Conservation (phyloP, 2,797 vertebrate species). For the Glossophaga mutica region DNA sequence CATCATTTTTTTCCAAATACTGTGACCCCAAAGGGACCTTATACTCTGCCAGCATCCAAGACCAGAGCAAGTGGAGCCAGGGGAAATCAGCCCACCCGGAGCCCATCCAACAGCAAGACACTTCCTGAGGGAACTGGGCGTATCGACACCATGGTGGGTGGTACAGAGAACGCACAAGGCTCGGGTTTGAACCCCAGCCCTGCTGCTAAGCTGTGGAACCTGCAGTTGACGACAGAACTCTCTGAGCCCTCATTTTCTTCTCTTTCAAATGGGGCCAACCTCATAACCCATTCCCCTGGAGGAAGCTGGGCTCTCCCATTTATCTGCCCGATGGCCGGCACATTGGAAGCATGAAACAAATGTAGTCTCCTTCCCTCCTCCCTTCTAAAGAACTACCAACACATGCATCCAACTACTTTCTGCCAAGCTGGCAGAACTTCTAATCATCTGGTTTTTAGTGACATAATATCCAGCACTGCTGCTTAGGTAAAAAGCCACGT, state of each 20-base stretch:
- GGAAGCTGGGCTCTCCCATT: not conserved
- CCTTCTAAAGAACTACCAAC: not conserved
- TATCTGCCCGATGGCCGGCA: not conserved
- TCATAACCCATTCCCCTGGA: not conserved
- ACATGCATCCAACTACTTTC: not conserved
- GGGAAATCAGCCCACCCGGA: not conserved
- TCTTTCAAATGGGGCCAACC: not conserved
- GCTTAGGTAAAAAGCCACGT: not conserved
- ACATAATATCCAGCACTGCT: not conserved
- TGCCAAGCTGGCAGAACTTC: not conserved
- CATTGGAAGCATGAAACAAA: not conserved
- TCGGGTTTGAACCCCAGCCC: rapidly evolving
- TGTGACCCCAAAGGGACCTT: not conserved
- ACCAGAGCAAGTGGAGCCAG: not conserved
- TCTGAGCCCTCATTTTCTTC: not conserved
- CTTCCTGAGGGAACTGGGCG: not conserved
- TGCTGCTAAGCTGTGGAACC: not conserved
- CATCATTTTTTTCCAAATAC: not conserved
- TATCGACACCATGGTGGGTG: not conserved
- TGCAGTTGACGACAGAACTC: not conserved
- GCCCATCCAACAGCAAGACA: not conserved
- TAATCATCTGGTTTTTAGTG: not conserved
- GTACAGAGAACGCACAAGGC: not conserved
- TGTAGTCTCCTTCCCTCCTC: not conserved
- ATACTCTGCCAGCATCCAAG: not conserved